phyloP scores from a whole-genome alignment of 2,113 vertebrate genomes.

The Eudorcas thomsonii region DNA sequence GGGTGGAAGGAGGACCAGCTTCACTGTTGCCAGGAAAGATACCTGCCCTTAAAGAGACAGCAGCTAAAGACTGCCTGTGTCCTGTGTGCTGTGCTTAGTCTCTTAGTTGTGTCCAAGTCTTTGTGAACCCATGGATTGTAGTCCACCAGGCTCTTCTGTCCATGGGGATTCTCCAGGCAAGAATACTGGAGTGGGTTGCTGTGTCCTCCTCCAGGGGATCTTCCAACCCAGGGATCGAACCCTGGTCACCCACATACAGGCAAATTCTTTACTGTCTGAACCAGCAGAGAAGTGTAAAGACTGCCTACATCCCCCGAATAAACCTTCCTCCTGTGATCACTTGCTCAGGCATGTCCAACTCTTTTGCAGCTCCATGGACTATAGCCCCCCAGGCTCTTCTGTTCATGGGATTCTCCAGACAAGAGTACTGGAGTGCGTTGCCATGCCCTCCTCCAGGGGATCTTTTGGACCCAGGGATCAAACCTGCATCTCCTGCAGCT shows the following conservation, averaged over 20 bases:
- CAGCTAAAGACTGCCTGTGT: fast-evolving
- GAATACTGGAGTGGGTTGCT: background rate
- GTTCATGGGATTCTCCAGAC: background rate
- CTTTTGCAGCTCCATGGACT: background rate
- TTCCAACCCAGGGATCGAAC: background rate
- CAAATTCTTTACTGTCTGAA: background rate
- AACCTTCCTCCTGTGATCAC: background rate
- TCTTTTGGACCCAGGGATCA: fast-evolving
- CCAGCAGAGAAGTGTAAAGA: background rate
- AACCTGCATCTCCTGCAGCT: background rate
- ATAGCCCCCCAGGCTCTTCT: background rate
- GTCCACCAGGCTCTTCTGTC: background rate
- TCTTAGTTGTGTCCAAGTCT: background rate
- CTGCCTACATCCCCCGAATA: background rate
- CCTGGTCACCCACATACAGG: background rate
- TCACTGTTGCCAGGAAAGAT: background rate
- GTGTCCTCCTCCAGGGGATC: background rate
- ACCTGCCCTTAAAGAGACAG: fast-evolving
- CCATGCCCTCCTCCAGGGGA: background rate
- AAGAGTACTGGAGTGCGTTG: background rate
- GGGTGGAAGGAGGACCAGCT: background rate
- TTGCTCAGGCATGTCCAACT: background rate
- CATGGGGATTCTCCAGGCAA: background rate
- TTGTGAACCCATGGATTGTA: fast-evolving
- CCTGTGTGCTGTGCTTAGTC: background rate